These are phyloP conservation scores for Thymelicus acteon DNA, from an alignment of 2,888 invertebrate genomes.

Conservation along the genomic window DNA sequence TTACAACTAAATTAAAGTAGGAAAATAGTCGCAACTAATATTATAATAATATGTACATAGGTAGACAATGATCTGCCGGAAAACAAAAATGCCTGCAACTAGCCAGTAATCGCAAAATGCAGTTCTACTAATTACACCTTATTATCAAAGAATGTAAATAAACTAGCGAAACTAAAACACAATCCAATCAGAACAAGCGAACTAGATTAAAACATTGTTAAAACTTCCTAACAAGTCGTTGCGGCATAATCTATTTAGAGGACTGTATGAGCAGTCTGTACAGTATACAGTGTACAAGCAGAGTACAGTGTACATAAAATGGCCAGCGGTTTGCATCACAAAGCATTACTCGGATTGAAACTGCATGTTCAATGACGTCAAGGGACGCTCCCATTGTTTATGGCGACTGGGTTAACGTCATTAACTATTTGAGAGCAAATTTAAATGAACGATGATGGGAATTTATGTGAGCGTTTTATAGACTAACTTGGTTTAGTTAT, in stretches of 20 bases:
- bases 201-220: conserved; percentile 17
- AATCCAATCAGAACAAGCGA: conserved; percentile 14
- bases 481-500: neutral
- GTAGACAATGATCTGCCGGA: no score
- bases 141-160: no score
- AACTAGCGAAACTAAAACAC: neutral
- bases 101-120: no score
- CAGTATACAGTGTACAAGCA: no score
- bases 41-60: no score
- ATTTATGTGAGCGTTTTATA: neutral
- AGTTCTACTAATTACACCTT: no score
- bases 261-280: neutral
- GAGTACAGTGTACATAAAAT: conserved; percentile 24
- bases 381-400: neutral
- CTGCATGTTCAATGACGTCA: conserved; percentile 24
- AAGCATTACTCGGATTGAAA: conserved; percentile 28
- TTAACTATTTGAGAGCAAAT: conserved; percentile 1
- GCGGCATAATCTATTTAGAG: conserved; percentile 28
- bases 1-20: no score
- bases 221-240: conserved; percentile 25
- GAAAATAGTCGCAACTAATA: no score
- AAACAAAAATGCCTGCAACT: no score
- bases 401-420: conserved; percentile 3
- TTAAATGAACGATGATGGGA: neutral
- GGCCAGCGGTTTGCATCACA: conserved; percentile 29